A percentile compares a stretch with the other conserved stretches of the same genome.
Conservation (phyloP, 2,888 invertebrate genomes). For the Caenorhabditis afra region DNA sequence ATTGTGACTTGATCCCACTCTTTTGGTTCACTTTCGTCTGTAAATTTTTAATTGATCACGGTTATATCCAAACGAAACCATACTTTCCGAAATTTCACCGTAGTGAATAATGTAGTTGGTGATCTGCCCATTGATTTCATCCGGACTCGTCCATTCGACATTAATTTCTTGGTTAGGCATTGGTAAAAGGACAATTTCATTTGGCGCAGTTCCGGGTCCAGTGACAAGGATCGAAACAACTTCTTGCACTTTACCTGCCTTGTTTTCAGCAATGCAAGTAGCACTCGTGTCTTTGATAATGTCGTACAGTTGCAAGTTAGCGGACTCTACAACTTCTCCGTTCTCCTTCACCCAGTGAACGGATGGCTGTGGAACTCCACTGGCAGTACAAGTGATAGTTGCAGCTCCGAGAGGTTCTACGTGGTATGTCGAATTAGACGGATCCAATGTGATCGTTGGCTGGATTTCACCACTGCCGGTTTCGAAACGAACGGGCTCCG, state of each 20-base stretch:
- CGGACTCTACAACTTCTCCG: conserved; percentile 69
- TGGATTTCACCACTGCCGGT: conserved; percentile 79
- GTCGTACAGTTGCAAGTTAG: conserved; percentile 56
- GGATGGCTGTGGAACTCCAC: conserved; percentile 76
- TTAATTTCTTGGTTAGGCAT: conserved; percentile 76
- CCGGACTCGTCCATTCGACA: conserved; percentile 80
- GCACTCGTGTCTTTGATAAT: conserved; percentile 73
- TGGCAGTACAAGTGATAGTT: conserved; percentile 72
- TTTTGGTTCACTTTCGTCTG: conserved; percentile 70
- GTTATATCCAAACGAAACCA: not conserved
- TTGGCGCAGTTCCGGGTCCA: conserved; percentile 79
- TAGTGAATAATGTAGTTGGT: conserved; percentile 76
- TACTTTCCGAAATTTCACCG: conserved; percentile 76
- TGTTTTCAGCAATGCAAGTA: conserved; percentile 77
- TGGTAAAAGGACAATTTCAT: conserved; percentile 77
- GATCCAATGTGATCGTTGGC: conserved; percentile 74
- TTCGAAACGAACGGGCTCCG: conserved; percentile 71
- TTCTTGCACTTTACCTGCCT: conserved; percentile 76
- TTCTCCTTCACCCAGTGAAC: conserved; percentile 76
- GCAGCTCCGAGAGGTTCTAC: conserved; percentile 74
- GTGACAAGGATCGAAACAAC: conserved; percentile 70
- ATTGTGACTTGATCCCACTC: conserved; percentile 75
- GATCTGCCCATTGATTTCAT: conserved; percentile 78
- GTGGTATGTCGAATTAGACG: conserved; percentile 64
- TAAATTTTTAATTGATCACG: conserved; percentile 4